A percentile compares a stretch with the other conserved stretches of the same genome.
phyloP scores from a whole-genome alignment of 2,888 invertebrate species.

The Tipula helvola region DNA sequence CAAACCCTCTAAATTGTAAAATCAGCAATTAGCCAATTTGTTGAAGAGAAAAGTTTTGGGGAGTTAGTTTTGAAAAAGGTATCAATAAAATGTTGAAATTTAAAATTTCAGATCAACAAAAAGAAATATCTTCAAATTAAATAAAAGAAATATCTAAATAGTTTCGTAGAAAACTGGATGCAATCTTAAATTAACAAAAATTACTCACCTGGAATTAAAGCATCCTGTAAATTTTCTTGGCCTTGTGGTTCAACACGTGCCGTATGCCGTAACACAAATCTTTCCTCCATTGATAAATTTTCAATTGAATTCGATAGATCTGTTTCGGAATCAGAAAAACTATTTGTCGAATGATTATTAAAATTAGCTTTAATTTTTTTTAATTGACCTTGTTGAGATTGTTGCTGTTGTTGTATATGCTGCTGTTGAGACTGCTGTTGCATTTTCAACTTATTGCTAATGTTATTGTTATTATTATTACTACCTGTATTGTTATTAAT shows the following conservation, averaged over 20 bases:
- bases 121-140: no score
- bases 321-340: conserved; percentile 72
- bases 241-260: conserved; percentile 85
- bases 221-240: conserved; percentile 59
- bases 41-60: no score
- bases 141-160: no score
- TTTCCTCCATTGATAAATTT: conserved; percentile 74
- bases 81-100: no score
- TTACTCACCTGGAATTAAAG: conserved; percentile 22
- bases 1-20: no score
- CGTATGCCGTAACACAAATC: conserved; percentile 58
- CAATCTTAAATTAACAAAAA: no score
- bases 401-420: conserved; percentile 5
- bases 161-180: no score
- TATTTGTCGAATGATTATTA: conserved; percentile 16
- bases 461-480: conserved; percentile 13
- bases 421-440: conserved; percentile 12
- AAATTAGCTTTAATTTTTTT: conserved; percentile 9
- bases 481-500: not conserved
- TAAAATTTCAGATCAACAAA: no score
- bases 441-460: conserved; percentile 9
- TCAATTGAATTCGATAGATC: conserved; percentile 85
- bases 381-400: conserved; percentile 9
- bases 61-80: no score
- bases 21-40: no score